Base-by-base conservation (phyloP, 2,113 vertebrate species). In the Dendropsophus ebraccatus region DNA sequence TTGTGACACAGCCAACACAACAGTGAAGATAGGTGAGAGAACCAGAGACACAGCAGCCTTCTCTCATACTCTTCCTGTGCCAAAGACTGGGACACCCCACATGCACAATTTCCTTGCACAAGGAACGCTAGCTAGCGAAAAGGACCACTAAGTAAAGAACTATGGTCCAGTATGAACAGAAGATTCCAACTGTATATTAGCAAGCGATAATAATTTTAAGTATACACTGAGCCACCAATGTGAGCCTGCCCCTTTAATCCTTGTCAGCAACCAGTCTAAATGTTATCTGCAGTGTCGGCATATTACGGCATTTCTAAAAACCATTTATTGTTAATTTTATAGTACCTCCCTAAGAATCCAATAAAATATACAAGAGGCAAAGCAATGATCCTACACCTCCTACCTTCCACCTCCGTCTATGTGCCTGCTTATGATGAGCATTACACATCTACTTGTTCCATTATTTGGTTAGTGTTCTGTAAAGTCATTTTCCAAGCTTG, bases 401-500 rank as follows among this genome's bases (percentile, higher is more conserved):
- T 69, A 19, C 16, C 65, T 8, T 19, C 1, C 32, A 69, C 32
- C 16, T 19, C 11, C 2, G 21, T 21, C 2, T 41, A 13, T 70
- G 67, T 23, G 32, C 2, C 67, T 41, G 11, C 69, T 41, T 41
- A 41, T 72, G 19, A 72, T 35, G 30, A 32, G 28, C 35, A 23
- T 70, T 70, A 70, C 19, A 23, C 10, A 45, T 73, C 2, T 19
- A 73, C 41, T 74, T 25, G 12, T 14, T 25, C 72, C 72, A 74
- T 74, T 74, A 74, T 74, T 74, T 74, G 72, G 41, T 74, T 74
- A 74, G 72, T 74, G 72, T 74, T 25, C 41, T 74, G 72, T 47
- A 74, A 74, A 45, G 72, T 10, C 11, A 74, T 74, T 74, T 74
- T 74, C 72, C 23, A 73, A n/a, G 37, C 37, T 49, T 74, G 41